Evolutionary conservation across 2,888 invertebrate genomes (phyloP), one percentile per base, ranked within the genome.

Genomic region (Xestia c-nigrum): DNA sequence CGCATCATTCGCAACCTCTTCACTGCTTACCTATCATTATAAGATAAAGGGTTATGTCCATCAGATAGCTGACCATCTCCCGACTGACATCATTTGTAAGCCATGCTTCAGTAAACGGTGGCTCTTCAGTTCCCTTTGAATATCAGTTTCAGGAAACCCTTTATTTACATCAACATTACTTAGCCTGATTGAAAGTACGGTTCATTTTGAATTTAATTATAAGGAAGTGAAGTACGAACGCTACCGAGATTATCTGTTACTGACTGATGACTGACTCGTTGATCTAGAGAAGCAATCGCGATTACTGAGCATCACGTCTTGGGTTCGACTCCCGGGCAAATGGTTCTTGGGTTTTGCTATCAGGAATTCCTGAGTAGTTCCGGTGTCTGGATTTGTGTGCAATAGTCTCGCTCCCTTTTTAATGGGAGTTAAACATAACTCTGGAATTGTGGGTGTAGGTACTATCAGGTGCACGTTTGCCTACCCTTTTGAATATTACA

Each of bases 21-120:
- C 24, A 31, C 31, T 31, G 31, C 31, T 19, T 10, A 72, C 40
- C 2, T n/a, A 12, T 31, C 31, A 31, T 24, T n/a, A 5, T n/a
- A 47, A 40, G 65, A 40, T 38, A n/a, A 31, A 61, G 14, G 19
- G n/a, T n/a, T 16, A 21, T 19, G 24, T 19, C 43, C 46, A 16
- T 31, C 40, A 40, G 10, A 12, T 9, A 68, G 21, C 68, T 40
- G 50, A n/a, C 57, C 57, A 19, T 47, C 14, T 68, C 59, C 68
- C 50, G 57, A 63, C 59, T 47, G 52, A 50, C 21, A n/a, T 38
- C 7, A 63, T 55, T 72, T 59, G 71, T 50, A 31, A 68, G 64
- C 14, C 43, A 68, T 55, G 38, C n/a, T 57, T 50, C 38, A 72
- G n/a, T 76, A 52, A 63, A 67, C 72, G n/a, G 21, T 55, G 16